Conservation (phyloP, 2,888 invertebrate genomes). For the Imbricaverruca yamaguchii region DNA sequence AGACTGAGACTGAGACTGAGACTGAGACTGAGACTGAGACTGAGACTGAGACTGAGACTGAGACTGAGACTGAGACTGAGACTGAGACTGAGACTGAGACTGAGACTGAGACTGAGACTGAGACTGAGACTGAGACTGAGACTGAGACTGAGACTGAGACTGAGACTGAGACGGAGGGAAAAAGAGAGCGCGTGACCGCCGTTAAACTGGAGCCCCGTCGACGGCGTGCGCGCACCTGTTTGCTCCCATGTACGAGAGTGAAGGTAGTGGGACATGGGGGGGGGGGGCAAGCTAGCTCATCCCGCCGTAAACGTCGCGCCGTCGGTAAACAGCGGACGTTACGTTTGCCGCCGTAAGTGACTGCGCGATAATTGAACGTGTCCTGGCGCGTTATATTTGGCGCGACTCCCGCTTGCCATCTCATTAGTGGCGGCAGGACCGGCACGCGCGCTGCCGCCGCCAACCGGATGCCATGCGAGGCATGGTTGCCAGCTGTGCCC, state of each 20-base stretch:
- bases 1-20: no score
- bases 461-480: conserved; percentile 1
- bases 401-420: neutral
- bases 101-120: no score
- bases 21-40: no score
- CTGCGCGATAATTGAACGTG: conserved; percentile 6
- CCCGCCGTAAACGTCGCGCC: neutral
- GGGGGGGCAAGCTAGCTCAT: neutral
- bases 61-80: no score
- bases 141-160: no score
- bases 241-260: neutral
- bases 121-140: no score
- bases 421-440: neutral
- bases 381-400: conserved; percentile 4
- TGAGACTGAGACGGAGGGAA: no score
- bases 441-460: neutral
- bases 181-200: neutral
- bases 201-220: neutral
- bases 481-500: neutral
- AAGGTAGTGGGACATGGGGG: neutral
- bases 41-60: no score
- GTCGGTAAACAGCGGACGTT: neutral
- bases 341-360: conserved; percentile 10
- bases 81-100: no score
- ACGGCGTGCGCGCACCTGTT: neutral